phyloP scores from a whole-genome alignment of 1,140 invertebrate species.

The Copidosoma floridanum region DNA sequence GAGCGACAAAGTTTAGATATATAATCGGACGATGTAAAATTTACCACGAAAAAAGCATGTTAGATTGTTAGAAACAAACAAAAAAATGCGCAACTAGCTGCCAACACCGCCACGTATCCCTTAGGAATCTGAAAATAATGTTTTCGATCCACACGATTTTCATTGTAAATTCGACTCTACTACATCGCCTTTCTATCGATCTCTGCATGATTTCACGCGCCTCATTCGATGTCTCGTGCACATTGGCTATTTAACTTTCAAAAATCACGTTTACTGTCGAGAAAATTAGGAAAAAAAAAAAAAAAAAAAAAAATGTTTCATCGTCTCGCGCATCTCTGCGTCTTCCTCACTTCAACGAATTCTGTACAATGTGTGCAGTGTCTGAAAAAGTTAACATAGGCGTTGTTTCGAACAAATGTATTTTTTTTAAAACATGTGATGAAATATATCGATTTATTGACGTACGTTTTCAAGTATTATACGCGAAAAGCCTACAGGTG shows the following conservation, averaged over 20 bases:
- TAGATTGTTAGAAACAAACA: no score
- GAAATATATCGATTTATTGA: not conserved
- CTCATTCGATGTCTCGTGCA: no score
- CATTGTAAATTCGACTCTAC: constrained; percentile 4
- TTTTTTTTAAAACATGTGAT: no score
- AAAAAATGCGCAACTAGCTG: constrained; percentile 54
- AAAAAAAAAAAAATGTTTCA: no score
- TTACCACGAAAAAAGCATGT: constrained; percentile 3
- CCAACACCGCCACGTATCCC: constrained; percentile 45
- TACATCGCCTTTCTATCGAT: not conserved
- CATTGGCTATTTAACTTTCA: no score
- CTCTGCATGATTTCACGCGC: no score
- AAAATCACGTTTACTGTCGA: no score
- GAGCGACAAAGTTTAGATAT: not conserved
- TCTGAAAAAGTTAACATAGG: no score
- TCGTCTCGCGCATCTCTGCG: constrained; percentile 3
- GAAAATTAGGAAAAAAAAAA: no score
- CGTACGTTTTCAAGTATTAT: constrained; percentile 25
- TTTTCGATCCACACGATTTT: constrained; percentile 12
- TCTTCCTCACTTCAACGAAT: constrained; percentile 5
- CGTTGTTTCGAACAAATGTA: not conserved
- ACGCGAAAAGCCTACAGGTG: constrained; percentile 23
- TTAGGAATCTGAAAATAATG: constrained; percentile 5
- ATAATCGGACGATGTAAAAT: constrained; percentile 4
- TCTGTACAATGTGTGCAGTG: not conserved